These are phyloP conservation scores for Lamproptera curius DNA, from an alignment of 2,888 invertebrate genomes.

Conservation along the genomic window DNA sequence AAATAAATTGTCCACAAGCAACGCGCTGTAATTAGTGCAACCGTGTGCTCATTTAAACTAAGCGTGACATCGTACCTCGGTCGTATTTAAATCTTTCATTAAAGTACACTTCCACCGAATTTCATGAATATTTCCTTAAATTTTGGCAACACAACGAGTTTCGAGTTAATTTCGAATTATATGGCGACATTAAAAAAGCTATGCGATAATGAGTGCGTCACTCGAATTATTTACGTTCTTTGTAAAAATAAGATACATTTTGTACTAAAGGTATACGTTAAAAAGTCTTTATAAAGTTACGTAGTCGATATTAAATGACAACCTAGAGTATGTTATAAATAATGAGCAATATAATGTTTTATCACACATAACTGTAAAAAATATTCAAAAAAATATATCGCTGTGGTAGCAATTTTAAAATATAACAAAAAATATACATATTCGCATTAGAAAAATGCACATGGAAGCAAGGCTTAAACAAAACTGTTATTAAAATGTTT, in stretches of 20 bases:
- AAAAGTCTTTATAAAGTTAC: no score
- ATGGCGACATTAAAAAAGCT: no score
- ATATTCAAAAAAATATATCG: slow-evolving; percentile 7
- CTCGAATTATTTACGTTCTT: no score
- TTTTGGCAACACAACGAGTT: background rate
- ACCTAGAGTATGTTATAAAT: no score
- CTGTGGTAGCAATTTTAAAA: background rate
- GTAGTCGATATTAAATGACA: no score
- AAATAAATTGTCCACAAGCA: slow-evolving; percentile 73
- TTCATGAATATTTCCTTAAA: slow-evolving; percentile 12
- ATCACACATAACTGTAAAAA: slow-evolving; percentile 10
- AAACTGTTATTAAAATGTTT: slow-evolving; percentile 71
- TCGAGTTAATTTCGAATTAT: slow-evolving; percentile 1
- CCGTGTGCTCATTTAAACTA: slow-evolving; percentile 57
- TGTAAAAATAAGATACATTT: no score
- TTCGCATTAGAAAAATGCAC: background rate
- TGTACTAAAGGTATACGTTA: no score
- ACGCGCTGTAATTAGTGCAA: slow-evolving; percentile 63
- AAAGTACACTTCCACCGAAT: slow-evolving; percentile 18
- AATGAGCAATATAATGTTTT: no score
- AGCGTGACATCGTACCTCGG: slow-evolving; percentile 52
- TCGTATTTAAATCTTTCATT: slow-evolving; percentile 41
- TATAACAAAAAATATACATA: background rate
- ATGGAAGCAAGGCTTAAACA: slow-evolving; percentile 38
- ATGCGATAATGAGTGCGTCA: no score